Evolutionary conservation across 1,140 invertebrate genomes (phyloP), one percentile per base, ranked within the genome.

Genomic region (Macrobrachium nipponense): DNA sequence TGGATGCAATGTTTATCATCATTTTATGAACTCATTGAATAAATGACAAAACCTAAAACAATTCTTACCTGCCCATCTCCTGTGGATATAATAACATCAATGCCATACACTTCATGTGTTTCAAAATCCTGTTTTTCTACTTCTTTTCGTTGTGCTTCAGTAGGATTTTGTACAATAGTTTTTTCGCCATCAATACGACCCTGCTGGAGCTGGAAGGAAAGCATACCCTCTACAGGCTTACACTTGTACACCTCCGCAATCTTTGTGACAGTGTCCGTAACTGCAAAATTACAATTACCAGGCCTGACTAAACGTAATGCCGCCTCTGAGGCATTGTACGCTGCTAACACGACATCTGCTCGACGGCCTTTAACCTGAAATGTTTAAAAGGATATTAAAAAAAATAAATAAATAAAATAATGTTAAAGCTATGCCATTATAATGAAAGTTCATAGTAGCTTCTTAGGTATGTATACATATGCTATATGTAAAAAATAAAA

Each of bases 211-310:
- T 99, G 97, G 92, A 99, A 98, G 89, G 98, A 99, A 44, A 99
- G 93, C 98, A 99, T 99, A 80, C 98, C 97, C 92, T 99, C 98
- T 82, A 99, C 95, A 36, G 98, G 98, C 60, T 99, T 99, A 92
- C 98, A 99, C 89, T 98, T 96, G 92, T 94, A 99, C 44, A 95
- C 94, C 89, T 97, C 95, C 87, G 96, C 95, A 86, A 98, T 95
- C 92, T 98, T 98, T 91, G 98, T 96, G 76, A 99, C 96, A 66
- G 95, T 95, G 90, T 97, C 96, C 78, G 98, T 99, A 82, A 99
- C 95, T 83, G 95, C 94, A 91, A 97, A 97, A 80, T 97, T 98
- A 96, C 98, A 90, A 92, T 95, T 96, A 77, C 96, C 97, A 87
- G 97, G 96, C 92, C 97, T 96, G 5, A 99, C 93, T 82, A 99